Base-by-base conservation (phyloP, 2,797 vertebrate species). In the Phrynocephalus guinanensis region DNA sequence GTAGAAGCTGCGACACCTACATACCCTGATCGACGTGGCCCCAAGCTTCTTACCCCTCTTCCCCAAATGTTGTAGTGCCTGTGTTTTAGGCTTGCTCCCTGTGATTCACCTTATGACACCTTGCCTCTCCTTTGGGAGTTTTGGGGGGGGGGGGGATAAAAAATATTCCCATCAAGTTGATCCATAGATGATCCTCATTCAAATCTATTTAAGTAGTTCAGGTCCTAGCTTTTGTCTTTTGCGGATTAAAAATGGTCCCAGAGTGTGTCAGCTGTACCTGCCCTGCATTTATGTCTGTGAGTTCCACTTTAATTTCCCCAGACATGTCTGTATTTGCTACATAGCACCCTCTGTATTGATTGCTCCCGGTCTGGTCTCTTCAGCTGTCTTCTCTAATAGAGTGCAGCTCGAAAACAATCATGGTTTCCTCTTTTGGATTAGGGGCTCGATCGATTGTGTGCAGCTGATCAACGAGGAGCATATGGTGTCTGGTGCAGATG, bases 401-500 rank as follows among this genome's bases (percentile, higher is more conserved):
- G 44, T 30, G 33, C 16, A 1, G 8, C 26, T 26, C 18, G 28
- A 60, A 30, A 20, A 16, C 24, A 30, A 16, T 28, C 10, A 4
- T 67, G 16, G 16, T 13, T 38, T 84, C 38, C 86, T 93, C 24
- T 67, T 73, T 83, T n/a, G 50, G 88, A 6, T 33, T 80, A 99
- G 99, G 89, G 97, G 98, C 72, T 99, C 99, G 15, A 99, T 99
- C 0, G 98, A 99, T 93, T 99, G 98, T 71, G 94, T 99, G 87
- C 98, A 99, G 94, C 98, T 99, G 28, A 98, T 99, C 94, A 99
- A 99, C 0, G 99, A 99, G 95, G 99, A 99, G 84, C 97, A 99
- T 94, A 98, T 99, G 98, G 96, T 99, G 85, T 98, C 99, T 0
- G 99, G 98, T 0, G 98, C 98, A 0, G 98, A 99, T 1, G 99